Conservation (phyloP, 2,797 vertebrate genomes). For the Coilia nasus region DNA sequence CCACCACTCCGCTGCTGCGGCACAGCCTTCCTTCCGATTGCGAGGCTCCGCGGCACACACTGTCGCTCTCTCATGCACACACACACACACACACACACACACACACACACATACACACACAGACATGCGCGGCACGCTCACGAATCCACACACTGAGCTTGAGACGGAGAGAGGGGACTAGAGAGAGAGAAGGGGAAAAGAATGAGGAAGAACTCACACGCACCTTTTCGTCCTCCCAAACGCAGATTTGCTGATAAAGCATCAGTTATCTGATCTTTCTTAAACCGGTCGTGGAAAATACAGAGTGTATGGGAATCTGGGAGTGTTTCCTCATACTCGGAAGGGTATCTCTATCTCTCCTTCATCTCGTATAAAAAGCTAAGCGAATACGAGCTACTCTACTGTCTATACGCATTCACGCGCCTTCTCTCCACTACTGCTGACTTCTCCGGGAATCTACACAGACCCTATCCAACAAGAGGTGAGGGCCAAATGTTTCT, state of each 20-base stretch:
- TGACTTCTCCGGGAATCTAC: slow-evolving; percentile 38
- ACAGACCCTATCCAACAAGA: slow-evolving; percentile 47
- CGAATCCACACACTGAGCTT: slow-evolving; percentile 25
- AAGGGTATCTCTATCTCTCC: slow-evolving; percentile 63
- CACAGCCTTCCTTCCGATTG: slow-evolving; percentile 33
- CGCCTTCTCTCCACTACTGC: slow-evolving; percentile 39
- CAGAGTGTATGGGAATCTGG: slow-evolving; percentile 72
- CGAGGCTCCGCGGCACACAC: slow-evolving; percentile 34
- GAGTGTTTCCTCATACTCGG: slow-evolving; percentile 32
- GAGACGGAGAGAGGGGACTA: slow-evolving; percentile 45
- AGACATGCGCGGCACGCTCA: background rate
- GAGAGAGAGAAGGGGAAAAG: slow-evolving; percentile 62
- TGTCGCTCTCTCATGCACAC: slow-evolving; percentile 7
- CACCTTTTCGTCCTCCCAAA: slow-evolving; percentile 66
- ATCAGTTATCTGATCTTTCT: slow-evolving; percentile 68
- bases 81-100: background rate
- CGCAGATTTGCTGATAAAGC: slow-evolving; percentile 77
- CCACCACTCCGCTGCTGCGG: slow-evolving; percentile 11
- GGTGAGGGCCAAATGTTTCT: slow-evolving; percentile 62
- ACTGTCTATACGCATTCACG: slow-evolving; percentile 36
- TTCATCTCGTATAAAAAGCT: slow-evolving; percentile 72
- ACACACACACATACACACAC: slow-evolving; percentile 4
- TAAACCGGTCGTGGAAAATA: slow-evolving; percentile 64
- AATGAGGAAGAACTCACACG: slow-evolving; percentile 79
- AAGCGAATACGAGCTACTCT: slow-evolving; percentile 56